Percentiles rank a stretch among this genome's conserved stretches.
Evolutionary conservation across 2,888 invertebrate genomes (phyloP).

Genomic region (Serripes groenlandicus): DNA sequence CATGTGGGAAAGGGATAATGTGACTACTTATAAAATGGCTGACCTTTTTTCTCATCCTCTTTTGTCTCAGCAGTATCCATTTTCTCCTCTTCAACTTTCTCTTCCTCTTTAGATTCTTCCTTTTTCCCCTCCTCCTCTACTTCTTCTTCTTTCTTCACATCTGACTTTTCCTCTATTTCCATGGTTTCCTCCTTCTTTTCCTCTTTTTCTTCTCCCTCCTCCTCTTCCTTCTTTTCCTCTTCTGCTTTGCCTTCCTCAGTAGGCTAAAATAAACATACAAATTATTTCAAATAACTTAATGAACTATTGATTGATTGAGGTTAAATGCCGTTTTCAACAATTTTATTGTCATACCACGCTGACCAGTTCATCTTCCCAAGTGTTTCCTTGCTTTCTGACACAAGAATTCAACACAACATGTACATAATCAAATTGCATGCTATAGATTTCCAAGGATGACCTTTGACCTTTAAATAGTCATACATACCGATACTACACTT

Average conservation of each 20-base stretch:
- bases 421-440: too few relatives aligned
- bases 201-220: slow-evolving; percentile 79
- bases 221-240: slow-evolving; percentile 41
- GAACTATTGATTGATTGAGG: too few relatives aligned
- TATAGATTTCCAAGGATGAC: too few relatives aligned
- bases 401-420: too few relatives aligned
- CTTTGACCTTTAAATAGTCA: too few relatives aligned
- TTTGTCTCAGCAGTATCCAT: slow-evolving; percentile 24
- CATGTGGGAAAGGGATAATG: neutral
- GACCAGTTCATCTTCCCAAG: too few relatives aligned
- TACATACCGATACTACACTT: too few relatives aligned
- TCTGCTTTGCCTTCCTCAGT: slow-evolving; percentile 61
- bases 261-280: neutral
- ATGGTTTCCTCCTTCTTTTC: slow-evolving; percentile 75
- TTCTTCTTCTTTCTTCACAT: neutral
- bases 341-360: too few relatives aligned
- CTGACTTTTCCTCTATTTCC: slow-evolving; percentile 72
- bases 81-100: slow-evolving; percentile 41
- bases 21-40: neutral
- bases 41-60: slow-evolving; percentile 8
- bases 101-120: slow-evolving; percentile 42
- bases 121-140: slow-evolving; percentile 66
- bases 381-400: too few relatives aligned
- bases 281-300: too few relatives aligned
- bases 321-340: too few relatives aligned